Evolutionary conservation across 1,140 invertebrate species (phyloP), one percentile per base, ranked within the genome.

Genomic region (Bombus balteatus): DNA sequence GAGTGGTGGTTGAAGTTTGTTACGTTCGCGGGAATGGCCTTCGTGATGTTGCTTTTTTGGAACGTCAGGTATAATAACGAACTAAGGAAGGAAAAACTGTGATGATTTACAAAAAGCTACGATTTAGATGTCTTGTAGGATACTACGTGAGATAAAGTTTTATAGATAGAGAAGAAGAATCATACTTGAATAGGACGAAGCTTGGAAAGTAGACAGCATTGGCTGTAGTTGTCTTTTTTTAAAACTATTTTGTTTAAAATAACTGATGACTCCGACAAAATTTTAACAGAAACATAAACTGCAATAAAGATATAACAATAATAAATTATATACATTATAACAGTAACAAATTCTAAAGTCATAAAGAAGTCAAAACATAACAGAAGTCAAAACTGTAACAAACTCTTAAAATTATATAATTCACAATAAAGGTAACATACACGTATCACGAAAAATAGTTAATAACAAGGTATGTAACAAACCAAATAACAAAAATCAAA

Each of bases 1-100:
- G 72, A 74, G 72, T 34, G 41, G 43, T 53, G 47, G 47, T 53
- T 32, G 41, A 74, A 74, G 72, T 74, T 74, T 47, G n/a, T 73
- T 73, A n/a, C 72, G 72, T 74, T 47, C 41, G 18, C 10, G 41
- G n/a, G 72, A 74, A 53, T 32, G n/a, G n/a, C 72, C 41, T 74
- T 74, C 41, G 15, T 47, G 15, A 47, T 47, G 72, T 72, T 41
- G 70, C 39, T 41, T 43, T 73, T 43, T 43, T 73, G 12, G n/a
- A 65, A 53, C 47, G 59, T 62, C 25, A 62, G 59, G 25, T 62
- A n/a, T n/a, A 62, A n/a, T 62, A 65, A 65, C 5, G 62, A 32
- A 66, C 13, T 32, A 34, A 68, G 34, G 66, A 68, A n/a, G 28
- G 25, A 68, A 68, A 34, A 68, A 68, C 18, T 22, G 66, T 13